Evolutionary conservation across 2,113 vertebrate species (phyloP).

Genomic region (Neolamprologus variostigma): DNA sequence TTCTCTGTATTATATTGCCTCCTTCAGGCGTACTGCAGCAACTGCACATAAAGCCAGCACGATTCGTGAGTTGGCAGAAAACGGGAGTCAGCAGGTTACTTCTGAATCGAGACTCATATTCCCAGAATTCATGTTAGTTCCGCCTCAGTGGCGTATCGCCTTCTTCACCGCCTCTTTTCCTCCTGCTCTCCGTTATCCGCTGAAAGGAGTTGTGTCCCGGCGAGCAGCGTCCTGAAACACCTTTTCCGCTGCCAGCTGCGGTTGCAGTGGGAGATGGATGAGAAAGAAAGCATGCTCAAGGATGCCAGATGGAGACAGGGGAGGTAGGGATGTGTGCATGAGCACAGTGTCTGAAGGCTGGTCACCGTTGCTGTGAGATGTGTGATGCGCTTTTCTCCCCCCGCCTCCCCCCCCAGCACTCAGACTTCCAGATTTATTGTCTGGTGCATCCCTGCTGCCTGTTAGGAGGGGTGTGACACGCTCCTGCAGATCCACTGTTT

Average conservation of each 20-base stretch:
- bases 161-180: neutral
- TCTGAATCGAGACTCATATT: constrained; percentile 38
- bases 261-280: constrained; percentile 44
- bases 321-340: constrained; percentile 52
- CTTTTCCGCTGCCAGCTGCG: constrained; percentile 21
- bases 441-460: constrained; percentile 24
- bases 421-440: neutral
- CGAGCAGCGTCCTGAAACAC: neutral
- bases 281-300: constrained; percentile 18
- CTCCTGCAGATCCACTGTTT: neutral
- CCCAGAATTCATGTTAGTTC: constrained; percentile 52
- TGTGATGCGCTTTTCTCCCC: neutral
- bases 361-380: neutral
- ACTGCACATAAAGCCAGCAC: neutral
- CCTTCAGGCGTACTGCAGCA: neutral
- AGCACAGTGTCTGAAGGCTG: neutral
- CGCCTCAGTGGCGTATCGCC: neutral
- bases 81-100: neutral
- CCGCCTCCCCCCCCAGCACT: neutral
- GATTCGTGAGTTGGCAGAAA: constrained; percentile 40
- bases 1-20: neutral
- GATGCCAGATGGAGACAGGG: constrained; percentile 66
- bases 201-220: neutral
- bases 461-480: constrained; percentile 18
- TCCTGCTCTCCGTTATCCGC: neutral